These are phyloP conservation scores for Seira ritae DNA, from an alignment of 2,888 invertebrate genomes.

Conservation along the genomic window DNA sequence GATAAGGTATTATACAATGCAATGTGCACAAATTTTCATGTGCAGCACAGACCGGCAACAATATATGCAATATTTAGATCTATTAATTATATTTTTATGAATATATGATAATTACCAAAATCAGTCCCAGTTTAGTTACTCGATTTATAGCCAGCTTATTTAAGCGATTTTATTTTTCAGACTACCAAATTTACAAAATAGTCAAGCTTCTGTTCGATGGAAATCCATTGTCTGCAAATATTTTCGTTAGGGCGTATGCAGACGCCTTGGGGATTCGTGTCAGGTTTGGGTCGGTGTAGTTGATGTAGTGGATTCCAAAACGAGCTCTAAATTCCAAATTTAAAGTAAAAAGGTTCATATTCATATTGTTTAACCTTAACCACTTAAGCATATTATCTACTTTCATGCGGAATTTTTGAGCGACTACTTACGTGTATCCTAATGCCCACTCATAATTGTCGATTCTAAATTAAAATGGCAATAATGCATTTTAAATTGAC, in stretches of 20 bases:
- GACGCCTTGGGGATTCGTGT: slow-evolving; percentile 56
- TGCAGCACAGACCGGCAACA: too few species aligned
- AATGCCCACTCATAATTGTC: slow-evolving; percentile 69
- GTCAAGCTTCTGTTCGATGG: too few species aligned
- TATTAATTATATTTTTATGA: not conserved
- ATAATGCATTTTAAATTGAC: too few species aligned
- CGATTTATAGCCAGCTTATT: not conserved
- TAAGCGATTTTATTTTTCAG: too few species aligned
- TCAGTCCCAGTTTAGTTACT: not conserved
- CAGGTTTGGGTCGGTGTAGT: slow-evolving; percentile 60
- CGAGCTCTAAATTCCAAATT: slow-evolving; percentile 39
- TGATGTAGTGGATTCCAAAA: slow-evolving; percentile 63
- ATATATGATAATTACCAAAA: not conserved
- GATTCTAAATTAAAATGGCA: too few species aligned
- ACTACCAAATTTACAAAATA: too few species aligned
- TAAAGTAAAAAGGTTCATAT: not conserved
- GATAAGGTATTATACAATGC: too few species aligned
- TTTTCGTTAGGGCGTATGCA: slow-evolving; percentile 36
- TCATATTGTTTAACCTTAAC: not conserved
- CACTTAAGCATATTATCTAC: not conserved
- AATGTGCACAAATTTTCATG: too few species aligned
- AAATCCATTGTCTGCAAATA: slow-evolving; percentile 67
- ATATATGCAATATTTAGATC: not conserved
- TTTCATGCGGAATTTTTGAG: too few species aligned
- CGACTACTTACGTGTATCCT: slow-evolving; percentile 54